phyloP scores from a whole-genome alignment of 2,888 invertebrate genomes.

The Diarsia mendica region DNA sequence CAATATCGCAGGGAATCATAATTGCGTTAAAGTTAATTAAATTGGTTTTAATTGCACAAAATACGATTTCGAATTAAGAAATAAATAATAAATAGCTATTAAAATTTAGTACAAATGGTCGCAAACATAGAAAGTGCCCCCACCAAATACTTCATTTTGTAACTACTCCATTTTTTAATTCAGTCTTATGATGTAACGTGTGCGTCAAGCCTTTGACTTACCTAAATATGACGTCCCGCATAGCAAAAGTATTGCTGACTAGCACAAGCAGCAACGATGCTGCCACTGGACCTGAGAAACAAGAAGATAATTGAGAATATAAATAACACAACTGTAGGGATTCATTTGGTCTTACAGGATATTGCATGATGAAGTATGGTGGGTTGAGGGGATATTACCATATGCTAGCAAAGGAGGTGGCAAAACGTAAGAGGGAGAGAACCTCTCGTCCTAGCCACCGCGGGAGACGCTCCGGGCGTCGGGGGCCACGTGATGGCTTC shows the following conservation, averaged over 20 bases:
- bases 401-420: too few relatives aligned
- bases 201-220: constrained; percentile 9
- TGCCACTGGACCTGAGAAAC: constrained; percentile 75
- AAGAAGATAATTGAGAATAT: constrained; percentile 58
- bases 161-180: too few relatives aligned
- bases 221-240: constrained; percentile 67
- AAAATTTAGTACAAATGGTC: too few relatives aligned
- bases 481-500: too few relatives aligned
- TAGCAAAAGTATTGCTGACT: constrained; percentile 70
- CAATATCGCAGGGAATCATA: not conserved
- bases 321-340: too few relatives aligned
- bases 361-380: not conserved
- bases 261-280: constrained; percentile 76
- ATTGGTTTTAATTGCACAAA: not conserved
- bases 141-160: too few relatives aligned
- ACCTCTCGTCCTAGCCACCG: too few relatives aligned
- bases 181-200: not conserved
- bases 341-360: not conserved
- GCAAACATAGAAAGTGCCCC: too few relatives aligned
- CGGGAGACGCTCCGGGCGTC: too few relatives aligned
- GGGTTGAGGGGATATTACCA: not conserved
- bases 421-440: too few relatives aligned
- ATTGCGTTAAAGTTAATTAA: not conserved
- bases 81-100: not conserved
- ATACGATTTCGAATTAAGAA: not conserved